These are phyloP conservation scores for Idaea biselata DNA, from an alignment of 2,888 invertebrate species.

Conservation along the genomic window DNA sequence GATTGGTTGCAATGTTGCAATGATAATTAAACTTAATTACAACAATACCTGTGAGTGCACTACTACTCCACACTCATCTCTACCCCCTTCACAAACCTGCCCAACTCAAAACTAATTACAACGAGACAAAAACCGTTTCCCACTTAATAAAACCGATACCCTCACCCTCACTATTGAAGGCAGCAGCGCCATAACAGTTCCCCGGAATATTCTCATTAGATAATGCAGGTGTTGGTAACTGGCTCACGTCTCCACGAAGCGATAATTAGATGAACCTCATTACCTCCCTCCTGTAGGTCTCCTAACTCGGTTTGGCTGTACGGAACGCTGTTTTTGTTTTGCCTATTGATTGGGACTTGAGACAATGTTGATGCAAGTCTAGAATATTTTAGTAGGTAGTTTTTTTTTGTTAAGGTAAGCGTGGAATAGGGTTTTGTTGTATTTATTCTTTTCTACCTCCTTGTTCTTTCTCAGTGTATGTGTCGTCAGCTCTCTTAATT, in stretches of 20 bases:
- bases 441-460: too few species aligned
- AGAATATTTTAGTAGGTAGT: background rate
- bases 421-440: too few species aligned
- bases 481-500: too few species aligned
- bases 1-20: too few species aligned
- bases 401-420: background rate
- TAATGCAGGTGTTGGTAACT: constrained; percentile 43
- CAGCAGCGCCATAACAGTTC: background rate
- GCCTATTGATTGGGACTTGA: constrained; percentile 9
- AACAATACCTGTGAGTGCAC: too few species aligned
- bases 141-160: background rate
- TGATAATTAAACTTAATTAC: too few species aligned
- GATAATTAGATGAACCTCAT: constrained; percentile 55
- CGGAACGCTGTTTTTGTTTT: constrained; percentile 4
- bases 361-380: background rate
- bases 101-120: background rate
- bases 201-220: background rate
- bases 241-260: constrained; percentile 34
- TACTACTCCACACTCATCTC: too few species aligned
- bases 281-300: constrained; percentile 31
- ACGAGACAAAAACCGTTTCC: background rate
- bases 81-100: background rate
- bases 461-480: too few species aligned
- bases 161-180: background rate
- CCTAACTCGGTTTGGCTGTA: background rate